Conservation (phyloP, 37 sponge, comb jelly and placozoan genomes). For the Dysidea cf. avara region DNA sequence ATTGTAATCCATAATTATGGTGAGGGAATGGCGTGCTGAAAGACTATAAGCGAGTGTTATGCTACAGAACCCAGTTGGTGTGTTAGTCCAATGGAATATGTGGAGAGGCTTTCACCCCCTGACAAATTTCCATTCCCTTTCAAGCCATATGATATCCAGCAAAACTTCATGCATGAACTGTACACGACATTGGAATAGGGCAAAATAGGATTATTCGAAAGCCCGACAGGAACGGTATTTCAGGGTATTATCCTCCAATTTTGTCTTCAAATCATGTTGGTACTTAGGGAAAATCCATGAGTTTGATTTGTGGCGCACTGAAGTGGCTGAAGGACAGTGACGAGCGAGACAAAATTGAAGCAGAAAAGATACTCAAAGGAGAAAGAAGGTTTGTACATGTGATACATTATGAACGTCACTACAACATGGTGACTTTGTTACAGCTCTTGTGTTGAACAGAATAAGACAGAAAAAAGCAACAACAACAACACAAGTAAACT, state of each 20-base stretch:
- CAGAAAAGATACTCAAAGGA: slow-evolving; percentile 44
- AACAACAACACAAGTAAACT: too few species aligned
- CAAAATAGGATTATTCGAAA: slow-evolving; percentile 92
- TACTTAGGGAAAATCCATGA: slow-evolving; percentile 97
- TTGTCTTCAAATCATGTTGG: too few species aligned
- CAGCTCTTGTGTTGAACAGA: not conserved
- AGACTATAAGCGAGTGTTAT: too few species aligned
- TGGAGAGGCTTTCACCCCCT: slow-evolving; percentile 27
- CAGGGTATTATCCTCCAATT: too few species aligned
- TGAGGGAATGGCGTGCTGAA: too few species aligned
- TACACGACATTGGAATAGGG: slow-evolving; percentile 82
- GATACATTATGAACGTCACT: slow-evolving; percentile 1
- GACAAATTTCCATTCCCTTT: slow-evolving; percentile 91
- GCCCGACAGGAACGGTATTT: slow-evolving; percentile 98
- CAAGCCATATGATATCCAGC: slow-evolving; percentile 89
- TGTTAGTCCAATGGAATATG: too few species aligned
- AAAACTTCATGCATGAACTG: slow-evolving; percentile 85
- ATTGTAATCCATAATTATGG: too few species aligned
- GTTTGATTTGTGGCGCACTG: slow-evolving; percentile 95
- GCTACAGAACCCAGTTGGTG: too few species aligned
- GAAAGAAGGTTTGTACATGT: not conserved
- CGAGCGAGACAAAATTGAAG: slow-evolving; percentile 40
- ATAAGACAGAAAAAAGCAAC: not conserved
- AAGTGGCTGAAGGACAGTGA: slow-evolving; percentile 87
- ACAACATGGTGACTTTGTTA: not conserved